These are phyloP conservation scores for Zophobas morio DNA, from an alignment of 1,140 invertebrate species.

Conservation along the genomic window DNA sequence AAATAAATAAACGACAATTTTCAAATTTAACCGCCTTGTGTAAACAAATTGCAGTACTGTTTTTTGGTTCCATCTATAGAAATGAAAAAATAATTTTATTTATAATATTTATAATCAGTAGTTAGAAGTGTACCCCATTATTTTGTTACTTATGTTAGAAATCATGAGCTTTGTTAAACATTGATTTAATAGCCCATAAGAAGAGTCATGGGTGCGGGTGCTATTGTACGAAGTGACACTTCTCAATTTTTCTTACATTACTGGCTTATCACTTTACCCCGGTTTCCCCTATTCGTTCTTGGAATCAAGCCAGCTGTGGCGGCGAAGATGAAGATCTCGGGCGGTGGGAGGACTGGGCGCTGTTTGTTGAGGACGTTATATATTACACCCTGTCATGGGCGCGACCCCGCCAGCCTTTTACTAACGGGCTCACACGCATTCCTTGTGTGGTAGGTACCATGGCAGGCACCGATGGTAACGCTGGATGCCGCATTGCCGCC, in stretches of 20 bases:
- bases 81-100: no score
- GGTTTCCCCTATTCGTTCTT: slow-evolving; percentile 50
- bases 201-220: no score
- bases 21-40: no score
- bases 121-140: no score
- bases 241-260: background rate
- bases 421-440: slow-evolving; percentile 59
- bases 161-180: no score
- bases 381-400: slow-evolving; percentile 63
- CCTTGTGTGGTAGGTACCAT: slow-evolving; percentile 58
- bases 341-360: slow-evolving; percentile 59
- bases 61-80: no score
- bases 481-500: slow-evolving; percentile 44
- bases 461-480: slow-evolving; percentile 42
- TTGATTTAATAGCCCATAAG: no score
- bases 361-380: slow-evolving; percentile 63
- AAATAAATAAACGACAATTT: no score
- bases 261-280: background rate
- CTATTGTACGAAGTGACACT: background rate
- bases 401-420: slow-evolving; percentile 56
- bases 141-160: no score
- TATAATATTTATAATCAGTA: no score
- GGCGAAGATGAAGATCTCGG: slow-evolving; percentile 61
- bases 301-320: slow-evolving; percentile 60
- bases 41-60: no score